Evolutionary conservation across 2,113 vertebrate species (phyloP), one percentile per base, ranked within the genome.

Genomic region (Aegotheles bennettii): DNA sequence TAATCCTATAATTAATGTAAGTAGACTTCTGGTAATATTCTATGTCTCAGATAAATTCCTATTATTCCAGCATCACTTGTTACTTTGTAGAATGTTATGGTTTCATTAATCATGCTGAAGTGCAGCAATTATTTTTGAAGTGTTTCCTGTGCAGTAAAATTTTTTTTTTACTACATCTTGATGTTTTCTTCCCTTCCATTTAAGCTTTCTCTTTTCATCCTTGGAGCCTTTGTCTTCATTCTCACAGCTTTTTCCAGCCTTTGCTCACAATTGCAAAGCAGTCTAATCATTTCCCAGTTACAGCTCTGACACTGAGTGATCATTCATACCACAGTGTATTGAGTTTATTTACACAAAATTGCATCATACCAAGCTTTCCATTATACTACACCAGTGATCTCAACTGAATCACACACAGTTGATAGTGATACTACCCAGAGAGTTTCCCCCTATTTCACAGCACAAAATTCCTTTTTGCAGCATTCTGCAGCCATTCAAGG

Each of bases 291-390:
- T 84, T 67, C 64, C 36, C 26, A 2, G 21, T 25, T 40, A 25
- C 21, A 74, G 42, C 68, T 73, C 68, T 77, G 76, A 57, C 56
- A 81, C 31, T 1, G 68, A 81, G 60, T 10, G 1, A 91, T 68
- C 73, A 12, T 13, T 90, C 51, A 36, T 18, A 35, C 51, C 68
- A 73, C 29, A 88, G 48, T 3, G 6, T 8, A 77, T 16, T 51
- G 75, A 86, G 59, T 70, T 89, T 92, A 93, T 89, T 95, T 93
- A 81, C 83, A 87, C 42, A 31, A 42, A 84, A 84, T 43, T 84
- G 47, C 31, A 56, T 48, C 15, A 31, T 23, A 47, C 13, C 16
- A 54, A 45, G 11, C 48, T 93, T 84, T 69, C 83, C 38, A 70
- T 87, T 90, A 43, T 16, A 81, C 33, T 38, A 47, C 60, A 68